Conservation (phyloP, 2,888 invertebrate genomes). For the Epinotia nisella region DNA sequence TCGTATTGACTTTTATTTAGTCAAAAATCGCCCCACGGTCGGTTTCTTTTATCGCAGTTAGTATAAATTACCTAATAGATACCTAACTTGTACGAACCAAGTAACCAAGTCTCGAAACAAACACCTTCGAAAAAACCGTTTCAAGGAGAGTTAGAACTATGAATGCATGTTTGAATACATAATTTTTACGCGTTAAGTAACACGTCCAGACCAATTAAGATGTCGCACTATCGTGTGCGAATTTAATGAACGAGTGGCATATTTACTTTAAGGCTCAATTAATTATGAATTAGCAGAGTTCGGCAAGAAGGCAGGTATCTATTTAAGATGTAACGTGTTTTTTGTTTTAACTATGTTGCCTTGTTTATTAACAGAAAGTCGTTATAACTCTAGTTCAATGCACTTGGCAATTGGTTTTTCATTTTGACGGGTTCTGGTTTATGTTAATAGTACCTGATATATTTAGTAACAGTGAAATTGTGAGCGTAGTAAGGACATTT, state of each 20-base stretch:
- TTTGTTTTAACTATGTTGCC: background rate
- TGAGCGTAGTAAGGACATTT: no score
- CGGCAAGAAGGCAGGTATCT: background rate
- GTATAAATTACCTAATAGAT: no score
- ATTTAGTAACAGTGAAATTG: no score
- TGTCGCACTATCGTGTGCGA: background rate
- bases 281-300: background rate
- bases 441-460: background rate
- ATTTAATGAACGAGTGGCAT: conserved; percentile 3
- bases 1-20: no score
- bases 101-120: background rate
- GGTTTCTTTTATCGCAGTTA: no score
- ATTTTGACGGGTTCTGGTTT: background rate
- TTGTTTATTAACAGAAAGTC: background rate
- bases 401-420: background rate
- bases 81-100: no score
- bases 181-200: background rate
- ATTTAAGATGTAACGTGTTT: background rate
- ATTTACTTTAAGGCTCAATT: background rate
- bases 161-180: background rate
- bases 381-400: background rate
- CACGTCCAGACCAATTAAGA: background rate
- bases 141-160: conserved; percentile 2
- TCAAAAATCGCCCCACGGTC: no score
- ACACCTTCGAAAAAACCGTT: background rate